Base-by-base conservation (phyloP, 2,113 vertebrate genomes). In the Clarias batrachus region DNA sequence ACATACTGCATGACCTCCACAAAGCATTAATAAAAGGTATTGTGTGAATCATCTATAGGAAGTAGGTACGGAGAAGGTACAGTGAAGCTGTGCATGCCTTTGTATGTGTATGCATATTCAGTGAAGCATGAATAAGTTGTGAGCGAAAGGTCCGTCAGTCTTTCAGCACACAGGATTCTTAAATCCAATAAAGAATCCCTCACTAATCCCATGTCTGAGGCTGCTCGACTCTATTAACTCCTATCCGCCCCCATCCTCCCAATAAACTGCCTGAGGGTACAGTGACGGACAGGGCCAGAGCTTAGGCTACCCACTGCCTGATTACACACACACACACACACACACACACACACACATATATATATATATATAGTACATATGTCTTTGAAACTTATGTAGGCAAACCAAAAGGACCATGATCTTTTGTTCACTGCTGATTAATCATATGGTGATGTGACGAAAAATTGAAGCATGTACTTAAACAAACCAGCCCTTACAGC, bases 281-380 rank as follows among this genome's bases (percentile, higher is more conserved):
- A 92, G 89, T 82, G 87, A 89, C 91, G 93, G 91, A 93, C 93
- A 92, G 85, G 87, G 86, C 89, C 78, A 84, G 85, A 82, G 91
- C 84, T 82, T 89, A 90, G 88, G 83, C 89, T 89, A 90, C 91
- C 89, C 90, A 74, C 62, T 79, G 85, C 87, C 87, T 87, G 84
- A 85, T 41, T 79, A 82, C 41, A 87, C 76, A 87, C 66, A 73
- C 66, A 83, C 23, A 84, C 68, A 85, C 79, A 70, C 85, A 81
- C 57, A 87, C 33, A n/a, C n/a, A n/a, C n/a, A n/a, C n/a, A n/a
- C 82, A 80, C 33, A 82, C 66, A 89, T 68, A 85, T 68, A 87
- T 54, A 7, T 7, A 63, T n/a, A 65, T 66, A 27, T 14, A 66
- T 6, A 37, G 70, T 23, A 48, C 37, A 76, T n/a, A 54, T 3